phyloP scores from a whole-genome alignment of 2,797 vertebrate species.

The Neosilurus mollespiculum region DNA sequence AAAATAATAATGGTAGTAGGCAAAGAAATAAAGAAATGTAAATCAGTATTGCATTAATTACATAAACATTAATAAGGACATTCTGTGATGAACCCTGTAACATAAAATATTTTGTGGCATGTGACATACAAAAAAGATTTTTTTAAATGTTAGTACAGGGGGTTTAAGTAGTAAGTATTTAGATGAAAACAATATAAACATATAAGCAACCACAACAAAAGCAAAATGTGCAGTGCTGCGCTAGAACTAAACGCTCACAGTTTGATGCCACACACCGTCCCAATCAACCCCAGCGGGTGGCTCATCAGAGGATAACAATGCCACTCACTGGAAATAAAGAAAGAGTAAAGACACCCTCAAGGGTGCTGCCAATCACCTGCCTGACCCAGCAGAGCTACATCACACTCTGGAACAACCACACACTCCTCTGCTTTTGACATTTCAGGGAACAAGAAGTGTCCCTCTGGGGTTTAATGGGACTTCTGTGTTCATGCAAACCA shows the following conservation, averaged over 20 bases:
- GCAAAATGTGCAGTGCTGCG: not conserved
- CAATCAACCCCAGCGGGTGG: slow-evolving; percentile 20
- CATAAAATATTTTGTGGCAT: not conserved
- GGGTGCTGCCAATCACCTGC: slow-evolving; percentile 30
- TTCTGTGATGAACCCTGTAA: not conserved
- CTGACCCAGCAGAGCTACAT: slow-evolving; percentile 4
- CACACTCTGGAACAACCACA: slow-evolving; percentile 4
- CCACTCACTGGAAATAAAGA: slow-evolving; percentile 27
- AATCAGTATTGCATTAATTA: not conserved
- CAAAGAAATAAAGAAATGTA: not conserved
- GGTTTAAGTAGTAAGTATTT: not conserved
- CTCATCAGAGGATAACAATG: slow-evolving; percentile 31
- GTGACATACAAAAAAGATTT: not conserved
- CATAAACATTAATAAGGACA: not conserved
- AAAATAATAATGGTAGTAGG: not conserved
- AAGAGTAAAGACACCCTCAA: slow-evolving; percentile 16
- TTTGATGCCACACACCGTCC: not conserved
- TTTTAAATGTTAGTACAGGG: not conserved
- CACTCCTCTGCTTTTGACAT: not conserved
- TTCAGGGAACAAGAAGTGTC: not conserved
- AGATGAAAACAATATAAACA: not conserved
- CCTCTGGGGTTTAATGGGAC: not conserved
- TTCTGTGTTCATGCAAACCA: not conserved
- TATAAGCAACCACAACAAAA: slow-evolving; percentile 8
- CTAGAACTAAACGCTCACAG: slow-evolving; percentile 18